A percentile compares a stretch with the other conserved stretches of the same genome.
Evolutionary conservation across 2,888 invertebrate genomes (phyloP).

Genomic region (Cryptocephalus moraei): DNA sequence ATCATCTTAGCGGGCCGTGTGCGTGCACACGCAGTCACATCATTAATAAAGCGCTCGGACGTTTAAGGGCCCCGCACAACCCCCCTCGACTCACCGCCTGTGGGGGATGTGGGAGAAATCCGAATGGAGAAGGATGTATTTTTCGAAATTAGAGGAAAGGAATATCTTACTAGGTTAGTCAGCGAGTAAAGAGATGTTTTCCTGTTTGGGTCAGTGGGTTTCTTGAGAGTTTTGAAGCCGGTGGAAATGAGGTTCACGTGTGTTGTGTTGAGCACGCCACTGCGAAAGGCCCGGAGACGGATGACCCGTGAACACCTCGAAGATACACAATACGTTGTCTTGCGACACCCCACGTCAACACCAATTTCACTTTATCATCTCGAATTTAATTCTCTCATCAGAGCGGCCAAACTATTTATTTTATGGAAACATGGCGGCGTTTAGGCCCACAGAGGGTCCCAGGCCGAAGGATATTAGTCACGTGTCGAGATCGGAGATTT

Average conservation of each 20-base stretch:
- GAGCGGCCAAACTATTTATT: slow-evolving; percentile 5
- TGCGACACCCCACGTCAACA: slow-evolving; percentile 5
- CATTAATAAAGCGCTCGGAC: no score
- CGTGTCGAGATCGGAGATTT: slow-evolving; percentile 3
- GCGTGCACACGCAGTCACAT: slow-evolving; percentile 15
- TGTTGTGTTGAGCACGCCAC: slow-evolving; percentile 1
- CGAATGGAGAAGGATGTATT: no score
- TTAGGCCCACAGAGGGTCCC: slow-evolving; percentile 1
- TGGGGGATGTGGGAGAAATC: no score
- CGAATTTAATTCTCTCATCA: slow-evolving; percentile 6
- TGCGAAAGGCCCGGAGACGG: slow-evolving; percentile 4
- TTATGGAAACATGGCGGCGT: slow-evolving; percentile 4
- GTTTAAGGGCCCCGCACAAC: no score
- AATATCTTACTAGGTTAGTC: no score
- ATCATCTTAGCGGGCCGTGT: slow-evolving; percentile 29
- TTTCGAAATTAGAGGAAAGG: no score
- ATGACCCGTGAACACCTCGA: slow-evolving; percentile 9
- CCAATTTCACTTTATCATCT: slow-evolving; percentile 7
- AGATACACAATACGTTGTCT: slow-evolving; percentile 8
- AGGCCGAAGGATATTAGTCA: slow-evolving; percentile 3
- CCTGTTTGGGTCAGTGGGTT: no score
- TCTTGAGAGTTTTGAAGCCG: no score
- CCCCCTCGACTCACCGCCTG: no score
- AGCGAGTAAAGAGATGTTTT: no score
- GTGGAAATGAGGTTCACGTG: no score